These are phyloP conservation scores for Hyalella azteca DNA, from an alignment of 2,888 invertebrate species.

Conservation along the genomic window DNA sequence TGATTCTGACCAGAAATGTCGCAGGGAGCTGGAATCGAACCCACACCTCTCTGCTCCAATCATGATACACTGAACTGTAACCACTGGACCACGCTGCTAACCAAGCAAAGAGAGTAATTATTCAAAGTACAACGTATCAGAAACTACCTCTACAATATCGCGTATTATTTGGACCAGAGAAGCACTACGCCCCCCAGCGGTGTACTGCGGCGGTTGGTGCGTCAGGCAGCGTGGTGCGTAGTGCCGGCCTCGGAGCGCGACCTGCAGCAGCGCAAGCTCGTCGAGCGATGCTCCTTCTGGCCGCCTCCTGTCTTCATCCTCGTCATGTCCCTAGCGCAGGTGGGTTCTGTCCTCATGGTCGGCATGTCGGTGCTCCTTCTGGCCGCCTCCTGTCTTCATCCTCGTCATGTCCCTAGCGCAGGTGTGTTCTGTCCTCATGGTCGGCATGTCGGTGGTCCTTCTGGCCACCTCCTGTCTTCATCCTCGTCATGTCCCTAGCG, in stretches of 20 bases:
- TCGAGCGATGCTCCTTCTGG: conserved; percentile 64
- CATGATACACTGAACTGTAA: too few relatives aligned
- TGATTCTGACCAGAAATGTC: too few relatives aligned
- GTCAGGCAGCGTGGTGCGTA: conserved; percentile 7
- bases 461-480: conserved; percentile 65
- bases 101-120: too few relatives aligned
- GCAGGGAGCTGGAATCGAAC: too few relatives aligned
- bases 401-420: conserved; percentile 47
- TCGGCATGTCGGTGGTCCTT: too few relatives aligned
- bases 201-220: not conserved
- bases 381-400: conserved; percentile 65
- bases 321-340: conserved; percentile 44
- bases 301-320: conserved; percentile 65
- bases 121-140: too few relatives aligned
- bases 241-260: conserved; percentile 12
- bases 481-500: conserved; percentile 51
- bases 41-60: too few relatives aligned
- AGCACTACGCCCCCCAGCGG: conserved; percentile 20
- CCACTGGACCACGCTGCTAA: too few relatives aligned
- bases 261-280: not conserved
- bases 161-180: not conserved
- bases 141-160: too few relatives aligned
- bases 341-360: not conserved
- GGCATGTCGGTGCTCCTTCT: too few relatives aligned
- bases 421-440: conserved; percentile 36